Base-by-base conservation (phyloP, 2,113 vertebrate genomes). In the Edolisoma coerulescens region DNA sequence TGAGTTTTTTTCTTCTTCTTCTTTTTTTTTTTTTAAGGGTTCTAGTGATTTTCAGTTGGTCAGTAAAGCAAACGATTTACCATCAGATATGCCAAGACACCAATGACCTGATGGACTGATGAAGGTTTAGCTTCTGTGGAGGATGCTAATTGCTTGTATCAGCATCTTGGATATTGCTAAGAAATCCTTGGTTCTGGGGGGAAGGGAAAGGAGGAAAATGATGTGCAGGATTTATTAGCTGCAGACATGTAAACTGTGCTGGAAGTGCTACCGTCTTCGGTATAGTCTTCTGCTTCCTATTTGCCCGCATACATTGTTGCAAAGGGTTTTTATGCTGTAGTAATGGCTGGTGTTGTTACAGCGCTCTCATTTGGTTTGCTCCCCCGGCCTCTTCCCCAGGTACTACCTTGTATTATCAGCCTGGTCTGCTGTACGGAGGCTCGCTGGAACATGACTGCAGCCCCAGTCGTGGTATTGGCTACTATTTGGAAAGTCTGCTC, bases 401-500 rank as follows among this genome's bases (percentile, higher is more conserved):
- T 92, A 99, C 99, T 0, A 97, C 98, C 33, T 97, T 99, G 32
- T 99, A 99, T 94, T 99, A 99, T 83, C 99, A 99, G 96, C 99
- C 99, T 12, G 99, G 99, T 42, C 97, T 99, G 78, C 97, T 99
- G 54, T 97, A 96, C 0, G 99, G 99, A 9, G 99, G 99, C 14
- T 93, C 98, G 0, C 45, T 99, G 60, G 99, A 99, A 83, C 99
- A 99, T 3, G 99, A 99, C 64, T 99, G 99, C 57, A 98, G 97
- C 56, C 74, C 95, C 5, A 98, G 98, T 91, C 98, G 99, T 2
- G 95, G 99, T 9, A 97, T 99, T 44, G 99, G 99, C 13, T 99
- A 99, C 95, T 99, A 99, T 77, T 97, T 99, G 95, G 99, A 99
- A 95, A 98, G 98, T 33, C 98, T 99, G 56, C 98, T 99, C 64